phyloP scores from a whole-genome alignment of 2,888 invertebrate species.

The Clepsis dumicolana region DNA sequence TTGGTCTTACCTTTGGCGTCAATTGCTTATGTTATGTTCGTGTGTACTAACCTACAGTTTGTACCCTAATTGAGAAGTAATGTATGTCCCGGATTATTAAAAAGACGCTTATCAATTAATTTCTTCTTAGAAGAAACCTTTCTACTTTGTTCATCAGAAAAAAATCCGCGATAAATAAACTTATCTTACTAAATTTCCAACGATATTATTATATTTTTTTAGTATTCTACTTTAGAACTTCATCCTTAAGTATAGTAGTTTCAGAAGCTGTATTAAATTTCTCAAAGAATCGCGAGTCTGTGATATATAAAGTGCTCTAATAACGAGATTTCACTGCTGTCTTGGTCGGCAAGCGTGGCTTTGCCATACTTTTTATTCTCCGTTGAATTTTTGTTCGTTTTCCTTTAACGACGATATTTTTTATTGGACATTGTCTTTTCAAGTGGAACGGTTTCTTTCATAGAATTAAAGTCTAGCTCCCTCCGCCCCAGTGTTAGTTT shows the following conservation, averaged over 20 bases:
- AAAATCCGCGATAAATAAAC: neutral
- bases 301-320: conserved; percentile 27
- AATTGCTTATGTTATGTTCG: no score
- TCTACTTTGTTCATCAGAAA: neutral
- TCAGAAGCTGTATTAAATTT: neutral
- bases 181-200: no score
- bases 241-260: neutral
- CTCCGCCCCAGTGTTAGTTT: neutral
- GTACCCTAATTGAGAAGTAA: no score
- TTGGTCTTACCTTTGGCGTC: neutral
- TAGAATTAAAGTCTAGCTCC: neutral
- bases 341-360: conserved; percentile 7
- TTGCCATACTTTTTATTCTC: conserved; percentile 23
- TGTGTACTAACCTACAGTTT: no score
- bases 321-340: conserved; percentile 23
- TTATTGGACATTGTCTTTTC: neutral
- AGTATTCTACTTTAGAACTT: neutral
- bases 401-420: neutral
- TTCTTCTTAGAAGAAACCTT: no score
- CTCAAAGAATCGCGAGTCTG: neutral
- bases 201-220: neutral
- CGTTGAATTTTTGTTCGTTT: conserved; percentile 13
- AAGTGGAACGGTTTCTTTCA: neutral
- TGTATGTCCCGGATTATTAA: no score
- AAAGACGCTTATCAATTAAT: no score